Conservation (phyloP, 2,113 vertebrate species). For the Delphinapterus leucas region DNA sequence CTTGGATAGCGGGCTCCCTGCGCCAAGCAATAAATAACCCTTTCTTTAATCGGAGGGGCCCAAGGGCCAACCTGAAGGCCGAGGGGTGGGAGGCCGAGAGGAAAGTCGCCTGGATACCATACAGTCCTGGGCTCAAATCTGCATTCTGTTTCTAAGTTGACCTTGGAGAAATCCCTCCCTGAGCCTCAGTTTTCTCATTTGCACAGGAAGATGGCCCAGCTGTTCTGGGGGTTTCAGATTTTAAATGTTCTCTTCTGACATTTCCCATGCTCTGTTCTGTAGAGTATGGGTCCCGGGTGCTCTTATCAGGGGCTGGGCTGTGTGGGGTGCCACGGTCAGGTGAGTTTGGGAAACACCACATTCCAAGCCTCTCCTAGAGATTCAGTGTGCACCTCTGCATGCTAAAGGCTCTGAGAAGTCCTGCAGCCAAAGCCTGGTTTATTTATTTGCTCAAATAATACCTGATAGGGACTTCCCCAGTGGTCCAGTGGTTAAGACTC, state of each 20-base stretch:
- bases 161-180: not conserved
- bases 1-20: not conserved
- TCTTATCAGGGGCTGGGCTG: not conserved
- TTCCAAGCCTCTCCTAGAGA: not conserved
- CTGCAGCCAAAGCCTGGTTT: not conserved
- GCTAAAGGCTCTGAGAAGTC: not conserved
- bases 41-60: not conserved
- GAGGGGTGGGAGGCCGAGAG: not conserved
- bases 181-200: not conserved
- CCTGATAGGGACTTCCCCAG: too few species aligned
- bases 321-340: accelerated
- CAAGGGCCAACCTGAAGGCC: not conserved
- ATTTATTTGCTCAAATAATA: too few species aligned
- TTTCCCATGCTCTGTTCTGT: not conserved
- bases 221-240: not conserved
- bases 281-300: not conserved
- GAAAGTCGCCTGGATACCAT: not conserved
- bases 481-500: too few species aligned
- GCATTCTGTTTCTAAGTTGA: not conserved
- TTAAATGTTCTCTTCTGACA: not conserved
- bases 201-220: not conserved
- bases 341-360: not conserved
- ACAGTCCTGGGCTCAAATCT: not conserved
- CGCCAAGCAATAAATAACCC: not conserved
- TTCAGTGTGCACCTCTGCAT: not conserved